These are phyloP conservation scores for Capromys pilorides DNA, from an alignment of 2,797 vertebrate species.

Conservation along the genomic window DNA sequence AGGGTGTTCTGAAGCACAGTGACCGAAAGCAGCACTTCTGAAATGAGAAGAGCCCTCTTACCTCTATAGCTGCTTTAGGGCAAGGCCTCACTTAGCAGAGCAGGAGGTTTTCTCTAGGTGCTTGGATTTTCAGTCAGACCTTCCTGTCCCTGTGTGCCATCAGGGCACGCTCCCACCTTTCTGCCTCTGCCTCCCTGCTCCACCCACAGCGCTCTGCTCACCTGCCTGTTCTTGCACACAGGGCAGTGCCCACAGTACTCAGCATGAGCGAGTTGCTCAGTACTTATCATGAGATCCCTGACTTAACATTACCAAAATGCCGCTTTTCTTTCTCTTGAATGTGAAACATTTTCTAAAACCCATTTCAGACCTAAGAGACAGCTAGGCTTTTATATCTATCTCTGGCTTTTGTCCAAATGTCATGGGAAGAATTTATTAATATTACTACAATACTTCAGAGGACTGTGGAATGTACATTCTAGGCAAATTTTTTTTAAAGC, in stretches of 20 bases:
- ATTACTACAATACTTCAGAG: conserved; percentile 79
- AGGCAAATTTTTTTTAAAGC: conserved; percentile 73
- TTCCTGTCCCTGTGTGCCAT: background rate
- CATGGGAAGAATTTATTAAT: conserved; percentile 84
- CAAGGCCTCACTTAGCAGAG: background rate
- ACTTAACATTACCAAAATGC: background rate
- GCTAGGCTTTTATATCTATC: conserved; percentile 57
- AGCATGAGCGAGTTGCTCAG: background rate
- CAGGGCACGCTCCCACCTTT: background rate
- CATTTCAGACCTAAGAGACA: conserved; percentile 64
- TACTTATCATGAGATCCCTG: background rate
- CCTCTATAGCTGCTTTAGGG: background rate
- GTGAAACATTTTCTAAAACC: background rate
- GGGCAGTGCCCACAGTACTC: background rate
- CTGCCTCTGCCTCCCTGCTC: background rate
- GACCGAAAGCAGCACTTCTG: background rate
- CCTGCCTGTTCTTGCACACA: background rate
- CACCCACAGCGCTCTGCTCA: background rate
- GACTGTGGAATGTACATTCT: conserved; percentile 78
- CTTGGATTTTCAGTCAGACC: background rate
- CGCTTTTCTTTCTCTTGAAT: conserved; percentile 28
- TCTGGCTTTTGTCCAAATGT: conserved; percentile 68
- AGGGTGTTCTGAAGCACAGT: background rate
- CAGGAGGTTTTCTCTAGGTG: background rate
- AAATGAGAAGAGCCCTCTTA: background rate